Percentiles rank a stretch among this genome's conserved stretches.
phyloP scores from a whole-genome alignment of 2,888 invertebrate genomes.

The Rapana venosa region DNA sequence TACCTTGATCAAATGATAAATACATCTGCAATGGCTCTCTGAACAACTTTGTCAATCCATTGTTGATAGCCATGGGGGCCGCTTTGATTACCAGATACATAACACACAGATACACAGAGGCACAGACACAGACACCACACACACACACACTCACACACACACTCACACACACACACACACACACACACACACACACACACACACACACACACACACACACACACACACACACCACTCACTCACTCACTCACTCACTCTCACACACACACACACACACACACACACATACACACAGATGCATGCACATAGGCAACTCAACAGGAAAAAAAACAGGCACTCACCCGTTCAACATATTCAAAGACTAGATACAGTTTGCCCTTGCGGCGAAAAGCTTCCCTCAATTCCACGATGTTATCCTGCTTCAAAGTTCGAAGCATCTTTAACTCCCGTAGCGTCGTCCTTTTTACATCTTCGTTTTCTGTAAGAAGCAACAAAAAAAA shows the following conservation, averaged over 20 bases:
- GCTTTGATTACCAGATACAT: no score
- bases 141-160: neutral
- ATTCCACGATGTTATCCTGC: conserved; percentile 78
- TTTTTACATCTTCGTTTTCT: conserved; percentile 77
- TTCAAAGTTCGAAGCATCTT: conserved; percentile 76
- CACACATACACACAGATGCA: neutral
- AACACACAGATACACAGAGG: neutral
- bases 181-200: neutral
- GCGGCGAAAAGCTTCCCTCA: conserved; percentile 76
- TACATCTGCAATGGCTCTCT: no score
- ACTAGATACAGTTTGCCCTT: conserved; percentile 77
- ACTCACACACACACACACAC: neutral
- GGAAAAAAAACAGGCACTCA: conserved; percentile 50
- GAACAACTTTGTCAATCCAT: no score
- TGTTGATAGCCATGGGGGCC: no score
- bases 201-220: neutral
- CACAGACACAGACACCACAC: neutral
- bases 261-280: neutral
- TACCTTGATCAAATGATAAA: no score
- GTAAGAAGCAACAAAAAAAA: conserved; percentile 46
- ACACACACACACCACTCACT: neutral
- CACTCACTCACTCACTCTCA: neutral
- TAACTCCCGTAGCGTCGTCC: conserved; percentile 77
- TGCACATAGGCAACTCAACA: neutral
- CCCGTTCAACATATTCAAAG: conserved; percentile 78